Conservation (phyloP, 2,888 invertebrate genomes). For the Allolobophora icterica region DNA sequence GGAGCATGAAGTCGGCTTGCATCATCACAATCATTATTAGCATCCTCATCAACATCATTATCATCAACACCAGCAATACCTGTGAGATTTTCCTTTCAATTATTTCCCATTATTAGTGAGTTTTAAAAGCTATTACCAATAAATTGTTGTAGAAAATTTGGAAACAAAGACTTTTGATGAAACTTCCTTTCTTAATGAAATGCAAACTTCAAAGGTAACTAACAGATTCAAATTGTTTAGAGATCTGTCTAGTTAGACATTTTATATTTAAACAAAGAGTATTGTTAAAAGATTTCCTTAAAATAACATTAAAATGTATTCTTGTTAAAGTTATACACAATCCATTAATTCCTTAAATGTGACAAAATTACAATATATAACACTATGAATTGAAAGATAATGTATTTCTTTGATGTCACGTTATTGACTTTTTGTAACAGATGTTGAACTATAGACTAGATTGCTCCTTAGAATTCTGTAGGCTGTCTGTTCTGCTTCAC, state of each 20-base stretch:
- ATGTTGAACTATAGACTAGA: too few species aligned
- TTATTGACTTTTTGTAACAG: too few species aligned
- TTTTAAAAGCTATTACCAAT: neutral
- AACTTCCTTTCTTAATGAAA: slow-evolving; percentile 18
- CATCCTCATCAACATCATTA: too few species aligned
- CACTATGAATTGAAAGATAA: neutral
- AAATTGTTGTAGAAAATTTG: slow-evolving; percentile 1
- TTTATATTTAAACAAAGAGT: neutral
- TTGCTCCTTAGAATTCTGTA: neutral
- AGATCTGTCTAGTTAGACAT: neutral
- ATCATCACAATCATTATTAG: too few species aligned
- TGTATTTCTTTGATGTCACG: neutral
- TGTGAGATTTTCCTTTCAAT: neutral
- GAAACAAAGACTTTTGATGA: slow-evolving; percentile 22
- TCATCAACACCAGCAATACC: too few species aligned
- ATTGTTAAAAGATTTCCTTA: neutral
- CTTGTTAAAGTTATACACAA: neutral
- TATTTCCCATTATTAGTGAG: neutral
- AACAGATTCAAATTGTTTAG: too few species aligned
- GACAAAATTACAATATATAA: neutral
- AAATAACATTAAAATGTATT: neutral
- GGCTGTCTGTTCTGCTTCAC: neutral
- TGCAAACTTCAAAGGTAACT: slow-evolving; percentile 20
- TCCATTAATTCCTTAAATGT: neutral
- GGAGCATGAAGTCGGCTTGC: too few species aligned